Conservation (phyloP, 2,888 invertebrate genomes). For the Drosophila mercatorum region DNA sequence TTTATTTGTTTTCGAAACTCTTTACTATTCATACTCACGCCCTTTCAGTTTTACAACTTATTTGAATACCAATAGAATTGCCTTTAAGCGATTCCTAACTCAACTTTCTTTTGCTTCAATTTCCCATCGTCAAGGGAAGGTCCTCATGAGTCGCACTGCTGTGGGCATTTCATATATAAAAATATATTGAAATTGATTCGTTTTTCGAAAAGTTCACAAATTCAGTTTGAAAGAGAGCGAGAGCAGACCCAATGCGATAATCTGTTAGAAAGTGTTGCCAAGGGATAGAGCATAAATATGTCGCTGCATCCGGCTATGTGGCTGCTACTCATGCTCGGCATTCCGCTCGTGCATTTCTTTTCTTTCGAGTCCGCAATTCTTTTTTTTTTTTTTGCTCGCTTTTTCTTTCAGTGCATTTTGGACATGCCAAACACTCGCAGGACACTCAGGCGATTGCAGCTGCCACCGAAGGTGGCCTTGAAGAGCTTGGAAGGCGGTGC, state of each 20-base stretch:
- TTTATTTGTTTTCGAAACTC: background rate
- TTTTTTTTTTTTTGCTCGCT: slow-evolving; percentile 6
- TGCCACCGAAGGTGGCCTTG: slow-evolving; percentile 32
- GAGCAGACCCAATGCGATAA: slow-evolving; percentile 23
- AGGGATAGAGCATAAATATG: slow-evolving; percentile 59
- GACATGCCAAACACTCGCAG: slow-evolving; percentile 66
- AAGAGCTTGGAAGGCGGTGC: background rate
- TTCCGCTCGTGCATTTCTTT: slow-evolving; percentile 29
- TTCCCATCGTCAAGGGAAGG: background rate
- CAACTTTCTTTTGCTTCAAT: background rate
- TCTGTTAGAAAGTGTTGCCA: slow-evolving; percentile 27
- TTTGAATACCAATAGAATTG: slow-evolving; percentile 6
- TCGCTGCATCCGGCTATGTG: slow-evolving; percentile 35
- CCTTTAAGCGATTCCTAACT: background rate
- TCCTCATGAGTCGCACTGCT: background rate
- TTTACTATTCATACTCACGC: background rate
- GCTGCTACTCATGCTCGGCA: slow-evolving; percentile 18
- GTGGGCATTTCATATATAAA: slow-evolving; percentile 6
- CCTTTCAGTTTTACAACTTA: background rate
- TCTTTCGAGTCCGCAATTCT: slow-evolving; percentile 4
- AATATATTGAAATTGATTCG: slow-evolving; percentile 27
- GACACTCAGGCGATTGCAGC: slow-evolving; percentile 69
- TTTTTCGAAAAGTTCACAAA: slow-evolving; percentile 15
- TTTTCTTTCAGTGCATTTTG: slow-evolving; percentile 69
- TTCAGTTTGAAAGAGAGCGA: background rate